Evolutionary conservation across 2,797 vertebrate genomes (phyloP), one percentile per base, ranked within the genome.

Genomic region (Sebastes nivosus): DNA sequence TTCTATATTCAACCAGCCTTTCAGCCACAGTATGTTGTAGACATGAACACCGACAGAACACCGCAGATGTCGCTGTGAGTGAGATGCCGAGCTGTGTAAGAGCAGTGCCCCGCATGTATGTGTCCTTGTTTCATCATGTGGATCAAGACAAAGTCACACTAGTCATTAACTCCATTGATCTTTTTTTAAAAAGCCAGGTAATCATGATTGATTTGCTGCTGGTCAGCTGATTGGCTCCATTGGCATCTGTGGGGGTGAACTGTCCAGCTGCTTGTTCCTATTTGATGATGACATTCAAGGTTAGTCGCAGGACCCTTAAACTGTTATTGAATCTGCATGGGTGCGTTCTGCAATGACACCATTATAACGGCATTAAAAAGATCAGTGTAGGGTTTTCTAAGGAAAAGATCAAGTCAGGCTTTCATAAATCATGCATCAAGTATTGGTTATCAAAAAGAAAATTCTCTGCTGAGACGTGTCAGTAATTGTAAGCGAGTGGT

Each of bases 121-220:
- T 74, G 83, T 81, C 79, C 79, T 87, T 81, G 83, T 83, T 89
- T 84, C 79, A 24, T 79, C 75, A 42, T 52, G 81, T 85, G 64
- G 80, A 84, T 86, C 36, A 13, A 75, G 60, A 83, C 78, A 90
- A 93, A 90, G 88, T 88, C 89, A 85, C 76, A 30, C n/a, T 52
- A 69, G 79, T 88, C 80, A 83, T 92, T 91, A 89, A 71, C 76
- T 61, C 20, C 61, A 90, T 86, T 66, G 83, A 91, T 93, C 81
- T 66, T 64, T 80, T 83, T 85, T 76, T n/a, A 29, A 20, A 68
- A 83, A 88, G 87, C 38, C 50, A 81, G 72, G 75, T 78, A 88
- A 89, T 89, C 81, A 79, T 36, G 77, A 91, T 87, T 75, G 83
- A 92, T 89, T 87, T 76, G 30, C 80, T 91, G 87, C 54, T 57